Evolutionary conservation across 2,888 invertebrate species (phyloP).

Genomic region (Calliscelio sp.): DNA sequence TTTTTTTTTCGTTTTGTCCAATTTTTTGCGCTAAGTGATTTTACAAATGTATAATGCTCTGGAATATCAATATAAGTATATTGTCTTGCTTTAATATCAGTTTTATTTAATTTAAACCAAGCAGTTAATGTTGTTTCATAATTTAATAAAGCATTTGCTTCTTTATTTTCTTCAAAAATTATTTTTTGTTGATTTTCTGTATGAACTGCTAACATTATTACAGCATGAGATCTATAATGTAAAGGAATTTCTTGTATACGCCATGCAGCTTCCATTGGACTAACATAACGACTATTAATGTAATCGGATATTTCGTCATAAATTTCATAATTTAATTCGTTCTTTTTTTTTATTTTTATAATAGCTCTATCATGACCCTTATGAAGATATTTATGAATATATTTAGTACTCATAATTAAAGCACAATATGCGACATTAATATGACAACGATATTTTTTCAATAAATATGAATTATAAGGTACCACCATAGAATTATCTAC

Average conservation of each 20-base stretch:
- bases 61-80: slow-evolving; percentile 39
- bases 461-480: slow-evolving; percentile 43
- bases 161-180: slow-evolving; percentile 19
- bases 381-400: slow-evolving; percentile 55
- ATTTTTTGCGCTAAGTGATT: not conserved
- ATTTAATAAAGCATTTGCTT: slow-evolving; percentile 28
- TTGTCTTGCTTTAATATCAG: slow-evolving; percentile 29
- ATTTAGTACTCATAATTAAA: slow-evolving; percentile 56
- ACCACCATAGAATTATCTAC: slow-evolving; percentile 19
- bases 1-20: slow-evolving; percentile 15
- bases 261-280: slow-evolving; percentile 60
- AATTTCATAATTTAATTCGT: slow-evolving; percentile 3
- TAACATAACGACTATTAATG: slow-evolving; percentile 62
- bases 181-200: slow-evolving; percentile 65
- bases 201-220: slow-evolving; percentile 65
- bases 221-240: slow-evolving; percentile 54
- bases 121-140: slow-evolving; percentile 58
- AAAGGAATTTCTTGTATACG: slow-evolving; percentile 67
- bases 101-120: slow-evolving; percentile 61
- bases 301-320: slow-evolving; percentile 33
- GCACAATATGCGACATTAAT: slow-evolving; percentile 68
- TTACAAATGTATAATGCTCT: slow-evolving; percentile 3
- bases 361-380: slow-evolving; percentile 1
- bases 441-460: slow-evolving; percentile 59
- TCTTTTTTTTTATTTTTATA: slow-evolving; percentile 14